Conservation (phyloP, 37 sponge, comb jelly and placozoan genomes). For the Spongia lamella region DNA sequence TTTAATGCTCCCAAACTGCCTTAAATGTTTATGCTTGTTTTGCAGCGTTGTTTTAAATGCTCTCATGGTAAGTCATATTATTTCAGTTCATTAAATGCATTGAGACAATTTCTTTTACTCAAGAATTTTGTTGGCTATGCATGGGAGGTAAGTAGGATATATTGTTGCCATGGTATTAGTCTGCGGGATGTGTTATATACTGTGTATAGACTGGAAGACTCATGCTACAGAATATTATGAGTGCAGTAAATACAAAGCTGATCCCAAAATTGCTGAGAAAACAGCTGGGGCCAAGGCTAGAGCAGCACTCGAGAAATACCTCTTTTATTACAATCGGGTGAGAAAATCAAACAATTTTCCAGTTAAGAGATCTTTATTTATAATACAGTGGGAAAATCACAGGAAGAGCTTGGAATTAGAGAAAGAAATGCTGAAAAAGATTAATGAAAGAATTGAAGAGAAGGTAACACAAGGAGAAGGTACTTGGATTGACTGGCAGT, state of each 20-base stretch:
- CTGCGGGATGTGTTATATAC: no score
- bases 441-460: slow-evolving; percentile 56
- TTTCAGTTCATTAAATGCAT: background rate
- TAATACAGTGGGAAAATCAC: slow-evolving; percentile 83
- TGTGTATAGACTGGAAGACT: slow-evolving; percentile 68
- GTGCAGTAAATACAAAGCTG: slow-evolving; percentile 81
- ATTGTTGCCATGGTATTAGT: no score
- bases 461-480: slow-evolving; percentile 68
- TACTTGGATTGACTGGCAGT: slow-evolving; percentile 96
- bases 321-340: slow-evolving; percentile 82
- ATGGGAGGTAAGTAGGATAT: slow-evolving; percentile 40
- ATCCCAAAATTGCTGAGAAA: slow-evolving; percentile 2
- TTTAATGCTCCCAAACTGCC: background rate
- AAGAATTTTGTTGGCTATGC: slow-evolving; percentile 93
- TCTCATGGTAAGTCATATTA: slow-evolving; percentile 35
- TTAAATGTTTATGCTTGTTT: background rate
- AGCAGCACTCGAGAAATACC: slow-evolving; percentile 77
- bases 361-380: no score
- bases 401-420: slow-evolving; percentile 70
- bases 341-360: background rate
- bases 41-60: slow-evolving; percentile 54
- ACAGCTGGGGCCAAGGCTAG: slow-evolving; percentile 38
- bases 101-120: background rate
- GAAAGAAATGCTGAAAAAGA: slow-evolving; percentile 59
- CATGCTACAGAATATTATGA: slow-evolving; percentile 84